Evolutionary conservation across 2,113 vertebrate species (phyloP).

Genomic region (Trogon melanurus): DNA sequence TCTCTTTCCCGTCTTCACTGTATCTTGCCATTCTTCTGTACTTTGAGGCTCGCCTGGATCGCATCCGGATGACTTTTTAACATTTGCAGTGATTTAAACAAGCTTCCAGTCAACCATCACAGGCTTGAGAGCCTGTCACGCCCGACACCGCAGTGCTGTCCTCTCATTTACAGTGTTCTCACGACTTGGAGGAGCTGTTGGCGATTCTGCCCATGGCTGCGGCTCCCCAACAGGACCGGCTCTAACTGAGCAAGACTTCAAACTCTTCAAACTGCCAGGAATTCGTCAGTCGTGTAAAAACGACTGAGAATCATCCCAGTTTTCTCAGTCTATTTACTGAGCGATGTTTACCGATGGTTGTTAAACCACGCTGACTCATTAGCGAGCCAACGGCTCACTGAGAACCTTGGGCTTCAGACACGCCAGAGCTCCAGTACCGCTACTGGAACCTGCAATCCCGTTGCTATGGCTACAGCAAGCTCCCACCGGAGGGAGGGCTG

Average conservation of each 20-base stretch:
- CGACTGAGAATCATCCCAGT: background rate
- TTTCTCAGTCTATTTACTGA: background rate
- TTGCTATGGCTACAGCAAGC: constrained; percentile 69
- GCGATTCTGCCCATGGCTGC: background rate
- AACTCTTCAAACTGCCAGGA: background rate
- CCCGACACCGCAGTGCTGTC: background rate
- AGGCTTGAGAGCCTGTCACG: background rate
- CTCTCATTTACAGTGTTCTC: background rate
- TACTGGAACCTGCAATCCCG: constrained; percentile 25
- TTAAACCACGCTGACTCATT: constrained; percentile 16
- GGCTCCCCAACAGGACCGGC: background rate
- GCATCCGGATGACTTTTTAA: background rate
- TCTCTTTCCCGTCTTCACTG: no score
- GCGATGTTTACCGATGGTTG: background rate
- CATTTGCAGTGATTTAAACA: background rate
- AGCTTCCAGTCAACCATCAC: background rate
- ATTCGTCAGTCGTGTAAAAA: background rate
- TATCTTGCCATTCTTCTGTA: background rate
- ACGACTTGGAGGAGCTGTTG: background rate
- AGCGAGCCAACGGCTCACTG: constrained; percentile 40
- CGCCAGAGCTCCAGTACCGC: constrained; percentile 29
- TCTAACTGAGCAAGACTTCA: background rate
- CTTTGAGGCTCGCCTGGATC: background rate
- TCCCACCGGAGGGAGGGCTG: constrained; percentile 49
- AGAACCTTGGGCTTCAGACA: constrained; percentile 7